Conservation (phyloP, 1,140 invertebrate species). For the Galendromus occidentalis region DNA sequence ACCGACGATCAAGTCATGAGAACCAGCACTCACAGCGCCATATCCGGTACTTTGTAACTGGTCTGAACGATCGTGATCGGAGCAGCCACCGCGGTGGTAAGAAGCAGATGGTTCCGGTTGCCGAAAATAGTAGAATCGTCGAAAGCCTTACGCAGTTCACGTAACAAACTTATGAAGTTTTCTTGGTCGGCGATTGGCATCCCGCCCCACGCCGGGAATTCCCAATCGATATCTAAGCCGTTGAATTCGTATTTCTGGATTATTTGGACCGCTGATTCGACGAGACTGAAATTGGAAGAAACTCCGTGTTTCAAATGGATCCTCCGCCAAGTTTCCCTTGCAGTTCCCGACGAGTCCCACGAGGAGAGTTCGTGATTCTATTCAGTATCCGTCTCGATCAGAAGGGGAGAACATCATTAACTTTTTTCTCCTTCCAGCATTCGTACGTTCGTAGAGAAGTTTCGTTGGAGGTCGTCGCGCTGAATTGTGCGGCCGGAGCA, state of each 20-base stretch:
- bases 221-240: conserved; percentile 43
- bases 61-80: conserved; percentile 45
- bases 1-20: too few relatives aligned
- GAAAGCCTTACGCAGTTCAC: neutral
- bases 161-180: conserved; percentile 18
- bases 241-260: conserved; percentile 38
- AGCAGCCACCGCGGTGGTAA: conserved; percentile 54
- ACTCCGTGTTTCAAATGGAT: neutral
- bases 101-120: conserved; percentile 28
- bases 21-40: conserved; percentile 43
- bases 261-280: conserved; percentile 33
- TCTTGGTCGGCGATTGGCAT: conserved; percentile 16
- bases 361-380: too few relatives aligned
- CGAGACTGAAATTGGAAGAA: conserved; percentile 27
- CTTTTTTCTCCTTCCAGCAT: too few relatives aligned
- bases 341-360: too few relatives aligned
- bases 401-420: too few relatives aligned
- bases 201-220: conserved; percentile 36
- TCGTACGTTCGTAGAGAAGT: neutral
- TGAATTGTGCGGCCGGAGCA: neutral
- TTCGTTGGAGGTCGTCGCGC: neutral
- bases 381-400: too few relatives aligned
- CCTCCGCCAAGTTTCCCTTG: too few relatives aligned
- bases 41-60: conserved; percentile 49
- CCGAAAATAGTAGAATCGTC: neutral